Conservation (phyloP, 2,797 vertebrate genomes). For the Sebastes itinus region DNA sequence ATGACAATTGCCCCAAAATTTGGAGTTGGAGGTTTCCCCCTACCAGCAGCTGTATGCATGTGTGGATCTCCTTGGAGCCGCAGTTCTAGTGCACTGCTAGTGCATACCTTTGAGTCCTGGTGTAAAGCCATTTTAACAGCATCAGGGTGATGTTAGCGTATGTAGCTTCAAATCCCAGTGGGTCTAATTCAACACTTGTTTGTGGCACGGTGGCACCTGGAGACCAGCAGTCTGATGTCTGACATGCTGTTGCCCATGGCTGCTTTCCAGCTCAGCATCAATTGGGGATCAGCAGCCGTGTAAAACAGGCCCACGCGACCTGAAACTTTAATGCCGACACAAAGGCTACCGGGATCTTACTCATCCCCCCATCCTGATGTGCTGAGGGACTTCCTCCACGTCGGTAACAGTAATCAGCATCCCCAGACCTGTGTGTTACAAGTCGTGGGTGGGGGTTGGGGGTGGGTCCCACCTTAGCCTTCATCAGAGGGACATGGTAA, state of each 20-base stretch:
- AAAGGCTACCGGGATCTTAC: slow-evolving; percentile 43
- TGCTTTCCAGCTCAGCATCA: slow-evolving; percentile 78
- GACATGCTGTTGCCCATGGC: slow-evolving; percentile 85
- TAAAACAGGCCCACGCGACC: slow-evolving; percentile 73
- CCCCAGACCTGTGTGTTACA: slow-evolving; percentile 20
- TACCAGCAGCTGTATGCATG: background rate
- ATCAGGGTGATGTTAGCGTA: slow-evolving; percentile 51
- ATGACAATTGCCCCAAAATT: background rate
- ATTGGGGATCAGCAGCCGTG: slow-evolving; percentile 59
- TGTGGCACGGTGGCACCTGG: slow-evolving; percentile 69
- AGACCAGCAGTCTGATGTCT: slow-evolving; percentile 75
- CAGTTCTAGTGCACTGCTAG: background rate
- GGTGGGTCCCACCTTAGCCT: background rate
- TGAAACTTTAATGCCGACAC: slow-evolving; percentile 87
- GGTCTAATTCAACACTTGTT: slow-evolving; percentile 80
- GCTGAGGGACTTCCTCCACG: slow-evolving; percentile 62
- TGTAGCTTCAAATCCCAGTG: slow-evolving; percentile 67
- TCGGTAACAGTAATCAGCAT: slow-evolving; percentile 46
- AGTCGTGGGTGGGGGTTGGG: background rate
- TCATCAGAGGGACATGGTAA: slow-evolving; percentile 48
- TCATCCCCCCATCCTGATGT: slow-evolving; percentile 45
- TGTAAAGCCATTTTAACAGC: slow-evolving; percentile 59
- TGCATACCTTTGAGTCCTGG: slow-evolving; percentile 23
- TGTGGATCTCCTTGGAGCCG: background rate
- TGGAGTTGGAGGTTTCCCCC: background rate